These are phyloP conservation scores for Trypoxylus dichotomus DNA, from an alignment of 1,140 invertebrate genomes.

Conservation along the genomic window DNA sequence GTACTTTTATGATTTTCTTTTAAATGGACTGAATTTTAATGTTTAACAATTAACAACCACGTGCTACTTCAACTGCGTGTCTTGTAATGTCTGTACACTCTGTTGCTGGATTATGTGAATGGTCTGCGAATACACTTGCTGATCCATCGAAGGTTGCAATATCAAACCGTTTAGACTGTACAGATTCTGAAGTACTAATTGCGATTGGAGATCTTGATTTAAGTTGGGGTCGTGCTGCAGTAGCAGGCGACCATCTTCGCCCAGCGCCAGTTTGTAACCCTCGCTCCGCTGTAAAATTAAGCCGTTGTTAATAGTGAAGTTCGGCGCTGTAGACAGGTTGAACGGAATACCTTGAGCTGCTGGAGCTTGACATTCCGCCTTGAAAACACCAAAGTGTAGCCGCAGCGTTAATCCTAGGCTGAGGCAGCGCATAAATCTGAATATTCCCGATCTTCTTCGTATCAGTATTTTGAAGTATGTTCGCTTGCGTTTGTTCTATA, in stretches of 20 bases:
- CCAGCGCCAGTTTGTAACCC: conserved; percentile 50
- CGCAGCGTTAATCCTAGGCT: conserved; percentile 42
- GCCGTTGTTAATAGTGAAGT: conserved; percentile 53
- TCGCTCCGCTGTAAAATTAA: conserved; percentile 49
- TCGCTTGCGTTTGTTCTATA: conserved; percentile 37
- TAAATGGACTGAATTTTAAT: too few relatives aligned
- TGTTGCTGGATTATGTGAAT: conserved; percentile 54
- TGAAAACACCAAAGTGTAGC: conserved; percentile 44
- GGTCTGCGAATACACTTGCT: conserved; percentile 51
- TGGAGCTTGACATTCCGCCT: conserved; percentile 40
- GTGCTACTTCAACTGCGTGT: too few relatives aligned
- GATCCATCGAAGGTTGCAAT: conserved; percentile 51
- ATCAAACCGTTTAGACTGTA: conserved; percentile 51
- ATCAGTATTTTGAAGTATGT: conserved; percentile 34
- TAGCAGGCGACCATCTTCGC: conserved; percentile 51
- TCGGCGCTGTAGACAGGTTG: conserved; percentile 49
- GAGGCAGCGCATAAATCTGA: conserved; percentile 46
- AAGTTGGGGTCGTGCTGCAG: conserved; percentile 52
- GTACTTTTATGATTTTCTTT: too few relatives aligned
- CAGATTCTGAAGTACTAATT: conserved; percentile 51
- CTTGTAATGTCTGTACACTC: conserved; percentile 52
- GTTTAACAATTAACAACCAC: too few relatives aligned
- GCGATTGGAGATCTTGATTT: conserved; percentile 51
- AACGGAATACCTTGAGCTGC: conserved; percentile 40
- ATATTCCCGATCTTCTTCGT: conserved; percentile 48